Evolutionary conservation across 2,888 invertebrate species (phyloP).

Genomic region (Lithosia quadra): DNA sequence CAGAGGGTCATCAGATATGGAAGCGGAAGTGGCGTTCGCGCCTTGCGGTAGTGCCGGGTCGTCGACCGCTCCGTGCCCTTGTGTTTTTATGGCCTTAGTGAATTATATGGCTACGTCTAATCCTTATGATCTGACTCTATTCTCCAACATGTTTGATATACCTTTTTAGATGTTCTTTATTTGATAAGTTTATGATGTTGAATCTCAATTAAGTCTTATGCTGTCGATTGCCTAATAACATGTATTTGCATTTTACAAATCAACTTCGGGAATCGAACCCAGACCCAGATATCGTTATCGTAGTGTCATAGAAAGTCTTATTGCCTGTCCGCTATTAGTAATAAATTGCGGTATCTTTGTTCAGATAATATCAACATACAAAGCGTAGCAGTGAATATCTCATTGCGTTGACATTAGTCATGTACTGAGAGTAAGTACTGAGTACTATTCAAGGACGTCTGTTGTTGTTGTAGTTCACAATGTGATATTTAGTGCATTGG

Average conservation of each 20-base stretch:
- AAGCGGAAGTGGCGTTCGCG: constrained; percentile 55
- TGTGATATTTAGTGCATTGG: constrained; percentile 10
- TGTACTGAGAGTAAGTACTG: not conserved
- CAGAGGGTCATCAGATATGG: constrained; percentile 51
- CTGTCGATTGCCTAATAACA: not conserved
- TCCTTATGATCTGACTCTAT: not conserved
- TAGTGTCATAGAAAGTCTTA: not conserved
- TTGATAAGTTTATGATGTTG: not conserved
- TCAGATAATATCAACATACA: not conserved
- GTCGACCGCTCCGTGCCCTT: constrained; percentile 63
- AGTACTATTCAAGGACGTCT: not conserved
- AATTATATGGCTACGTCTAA: constrained; percentile 4
- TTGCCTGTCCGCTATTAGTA: not conserved
- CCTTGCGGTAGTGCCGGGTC: constrained; percentile 53
- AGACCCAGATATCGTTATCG: not conserved
- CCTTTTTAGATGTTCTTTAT: not conserved
- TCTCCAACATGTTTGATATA: not conserved
- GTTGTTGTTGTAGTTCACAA: not conserved
- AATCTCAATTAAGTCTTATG: not conserved
- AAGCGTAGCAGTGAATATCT: constrained; percentile 7
- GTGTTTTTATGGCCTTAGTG: constrained; percentile 22
- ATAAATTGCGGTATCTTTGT: not conserved
- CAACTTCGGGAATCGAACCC: not conserved
- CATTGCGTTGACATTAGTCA: constrained; percentile 4
- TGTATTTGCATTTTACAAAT: not conserved